Evolutionary conservation across 2,113 vertebrate species (phyloP), one percentile per base, ranked within the genome.

Genomic region (Larimichthys crocea): DNA sequence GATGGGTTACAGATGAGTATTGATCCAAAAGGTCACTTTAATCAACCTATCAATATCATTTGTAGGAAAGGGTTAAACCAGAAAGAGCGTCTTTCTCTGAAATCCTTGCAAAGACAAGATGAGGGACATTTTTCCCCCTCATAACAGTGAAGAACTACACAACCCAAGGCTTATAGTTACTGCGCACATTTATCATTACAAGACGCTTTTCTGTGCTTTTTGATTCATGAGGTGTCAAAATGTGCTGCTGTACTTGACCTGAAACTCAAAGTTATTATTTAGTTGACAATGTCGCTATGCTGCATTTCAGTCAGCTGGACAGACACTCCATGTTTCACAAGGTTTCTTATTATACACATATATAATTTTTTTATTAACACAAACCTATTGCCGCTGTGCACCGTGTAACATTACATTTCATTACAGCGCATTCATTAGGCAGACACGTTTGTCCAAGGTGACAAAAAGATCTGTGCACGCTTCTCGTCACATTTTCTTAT

Each of bases 21-120:
- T 75, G 82, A 88, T 79, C 48, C 50, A 19, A 81, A 87, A 75
- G 19, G 67, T 79, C 59, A 62, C 40, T 66, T 72, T 62, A 69
- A 91, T 84, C 22, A 85, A 77, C 4, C 24, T 83, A 79, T 80
- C 67, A 79, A 70, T 83, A 56, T 59, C 14, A 64, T 53, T 76
- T 78, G 22, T 53, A 12, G 20, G 64, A 50, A 79, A 89, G 79
- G 69, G 40, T 74, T 77, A 74, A 84, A 81, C 19, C 26, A 50
- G 15, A 40, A 10, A 4, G 22, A 56, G 49, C 0, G 0, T 53
- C 24, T 67, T 48, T 53, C 26, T 80, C 60, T 7, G 48, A 65
- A 69, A 48, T 42, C 40, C 15, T n/a, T 52, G 29, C 50, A 84
- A 53, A 74, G 31, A 79, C n/a, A 31, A 16, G 14, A 56, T 44